Percentiles rank a stretch among this genome's conserved stretches.
phyloP scores from a whole-genome alignment of 2,113 vertebrate species.

The Callithrix jacchus region DNA sequence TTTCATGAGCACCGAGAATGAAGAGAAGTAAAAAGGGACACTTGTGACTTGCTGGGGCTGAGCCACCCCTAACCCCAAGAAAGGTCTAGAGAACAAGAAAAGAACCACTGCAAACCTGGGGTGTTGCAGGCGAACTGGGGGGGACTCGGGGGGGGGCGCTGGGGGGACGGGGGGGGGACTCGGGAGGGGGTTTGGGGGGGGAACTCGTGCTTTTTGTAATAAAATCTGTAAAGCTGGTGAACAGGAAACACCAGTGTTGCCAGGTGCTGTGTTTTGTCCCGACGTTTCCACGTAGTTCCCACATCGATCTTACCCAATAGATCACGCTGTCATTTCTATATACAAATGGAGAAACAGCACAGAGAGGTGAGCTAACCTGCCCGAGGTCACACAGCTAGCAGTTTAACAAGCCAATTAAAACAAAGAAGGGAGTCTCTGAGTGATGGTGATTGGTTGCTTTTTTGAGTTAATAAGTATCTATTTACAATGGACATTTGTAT shows the following conservation, averaged over 20 bases:
- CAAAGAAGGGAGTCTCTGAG: background rate
- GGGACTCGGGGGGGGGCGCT: fast-evolving
- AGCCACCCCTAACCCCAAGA: background rate
- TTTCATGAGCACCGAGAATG: no score
- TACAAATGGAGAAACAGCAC: background rate
- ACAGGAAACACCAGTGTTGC: fast-evolving
- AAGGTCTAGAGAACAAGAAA: background rate
- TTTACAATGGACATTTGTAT: background rate
- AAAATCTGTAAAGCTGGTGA: background rate
- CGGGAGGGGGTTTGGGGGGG: no score
- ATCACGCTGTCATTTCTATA: background rate
- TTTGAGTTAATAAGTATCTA: background rate
- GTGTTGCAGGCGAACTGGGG: fast-evolving
- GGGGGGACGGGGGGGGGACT: background rate
- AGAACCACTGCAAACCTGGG: background rate
- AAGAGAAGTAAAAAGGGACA: no score
- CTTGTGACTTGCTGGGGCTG: fast-evolving
- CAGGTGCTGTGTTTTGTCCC: background rate
- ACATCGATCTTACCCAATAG: fast-evolving
- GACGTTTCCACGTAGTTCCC: background rate
- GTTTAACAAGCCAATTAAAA: background rate
- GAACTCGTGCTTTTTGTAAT: background rate
- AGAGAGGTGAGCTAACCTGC: background rate
- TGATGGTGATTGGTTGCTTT: background rate
- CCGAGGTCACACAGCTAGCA: background rate